Percentiles rank a stretch among this genome's conserved stretches.
phyloP scores from a whole-genome alignment of 2,888 invertebrate species.

The Dynastes hyllus region DNA sequence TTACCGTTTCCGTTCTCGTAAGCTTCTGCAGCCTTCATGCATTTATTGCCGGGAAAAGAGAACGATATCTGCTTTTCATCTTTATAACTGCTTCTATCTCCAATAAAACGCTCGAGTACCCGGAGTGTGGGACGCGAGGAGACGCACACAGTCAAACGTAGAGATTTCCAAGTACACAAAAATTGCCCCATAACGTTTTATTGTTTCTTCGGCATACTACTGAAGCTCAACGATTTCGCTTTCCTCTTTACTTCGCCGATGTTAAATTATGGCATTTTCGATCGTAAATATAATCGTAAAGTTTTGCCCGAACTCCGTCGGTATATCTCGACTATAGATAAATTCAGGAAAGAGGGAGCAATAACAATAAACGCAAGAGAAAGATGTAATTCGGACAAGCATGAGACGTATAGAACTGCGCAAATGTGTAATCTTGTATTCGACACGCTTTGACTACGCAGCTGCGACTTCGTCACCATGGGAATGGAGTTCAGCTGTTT shows the following conservation, averaged over 20 bases:
- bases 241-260: conserved; percentile 1
- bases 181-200: conserved; percentile 13
- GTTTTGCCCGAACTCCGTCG: not conserved
- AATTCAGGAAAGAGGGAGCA: not conserved
- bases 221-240: conserved; percentile 3
- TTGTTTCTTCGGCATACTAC: not conserved
- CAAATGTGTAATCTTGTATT: no score
- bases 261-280: not conserved
- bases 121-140: no score
- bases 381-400: not conserved
- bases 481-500: no score
- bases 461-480: no score
- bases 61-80: no score
- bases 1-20: no score
- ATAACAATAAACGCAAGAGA: no score
- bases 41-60: no score
- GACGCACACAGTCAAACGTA: not conserved
- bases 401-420: not conserved
- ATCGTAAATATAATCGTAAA: no score
- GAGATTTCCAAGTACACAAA: conserved; percentile 13
- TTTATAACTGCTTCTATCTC: not conserved
- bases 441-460: no score
- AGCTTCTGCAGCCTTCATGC: no score
- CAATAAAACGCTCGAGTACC: not conserved
- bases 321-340: not conserved